Conservation (phyloP, 2,797 vertebrate genomes). For the Antennarius maculatus region DNA sequence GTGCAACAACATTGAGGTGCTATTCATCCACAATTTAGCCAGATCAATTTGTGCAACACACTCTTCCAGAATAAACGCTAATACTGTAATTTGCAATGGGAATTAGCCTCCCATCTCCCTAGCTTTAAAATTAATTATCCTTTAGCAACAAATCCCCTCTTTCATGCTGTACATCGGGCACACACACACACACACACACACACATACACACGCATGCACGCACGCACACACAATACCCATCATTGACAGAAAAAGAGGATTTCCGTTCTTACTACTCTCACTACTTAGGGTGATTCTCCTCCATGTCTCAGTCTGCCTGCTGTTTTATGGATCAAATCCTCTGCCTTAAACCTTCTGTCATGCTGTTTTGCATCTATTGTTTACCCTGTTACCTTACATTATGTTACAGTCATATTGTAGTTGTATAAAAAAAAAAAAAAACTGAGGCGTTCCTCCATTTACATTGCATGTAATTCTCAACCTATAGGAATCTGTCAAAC, state of each 20-base stretch:
- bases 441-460: neutral
- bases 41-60: neutral
- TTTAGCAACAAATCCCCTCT: neutral
- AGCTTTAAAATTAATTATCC: slow-evolving; percentile 25
- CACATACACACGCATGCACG: too few species aligned
- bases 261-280: too few species aligned
- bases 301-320: slow-evolving; percentile 1
- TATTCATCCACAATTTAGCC: too few species aligned
- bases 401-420: neutral
- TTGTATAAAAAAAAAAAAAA: neutral
- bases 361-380: slow-evolving; percentile 10
- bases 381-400: slow-evolving; percentile 29
- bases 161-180: neutral
- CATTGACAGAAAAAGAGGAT: too few species aligned
- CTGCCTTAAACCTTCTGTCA: slow-evolving; percentile 10
- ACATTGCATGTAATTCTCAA: neutral
- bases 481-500: neutral
- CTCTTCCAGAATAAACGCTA: neutral
- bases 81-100: neutral
- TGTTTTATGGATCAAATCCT: neutral
- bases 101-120: slow-evolving; percentile 8
- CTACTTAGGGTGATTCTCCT: neutral
- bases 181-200: neutral
- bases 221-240: too few species aligned
- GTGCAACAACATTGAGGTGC: too few species aligned